Base-by-base conservation (phyloP, 64 coral and sea anemone genomes). In the Hydrozoanthus tunicans region DNA sequence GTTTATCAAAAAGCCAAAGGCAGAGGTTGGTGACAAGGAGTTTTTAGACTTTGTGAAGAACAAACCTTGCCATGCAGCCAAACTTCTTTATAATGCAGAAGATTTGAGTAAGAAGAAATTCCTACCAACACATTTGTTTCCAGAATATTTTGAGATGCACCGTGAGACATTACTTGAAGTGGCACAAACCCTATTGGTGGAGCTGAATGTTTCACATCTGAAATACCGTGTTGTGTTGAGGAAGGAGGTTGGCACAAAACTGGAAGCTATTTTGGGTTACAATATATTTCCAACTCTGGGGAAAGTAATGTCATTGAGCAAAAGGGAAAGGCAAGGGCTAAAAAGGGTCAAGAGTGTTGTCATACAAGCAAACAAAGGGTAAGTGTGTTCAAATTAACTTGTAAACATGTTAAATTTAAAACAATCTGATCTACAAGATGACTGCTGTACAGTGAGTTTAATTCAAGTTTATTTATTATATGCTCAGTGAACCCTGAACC, bases 21-120 rank as follows among this genome's bases (percentile, higher is more conserved):
- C 66, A 59, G 23, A 59, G 4, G 11, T 86, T 2, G 58, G n/a
- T 72, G 83, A 86, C 25, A 55, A 86, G 5, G 83, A 86, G 6
- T 86, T 86, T 70, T 32, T 86, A 57, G 83, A 86, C 17, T 86
- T 86, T 73, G 83, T 86, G 7, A 86, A 70, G 9, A 86, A 26
- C 17, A 86, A 86, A 53, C 83, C 83, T 68, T 66, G 14, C 25
- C 83, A 24, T 32, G 64, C 65, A 57, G 65, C 66, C 4, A 72
- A 57, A 86, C 66, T 86, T 51, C 83, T 86, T 32, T 6, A 86
- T 66, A 24, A 10, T 86, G 83, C 83, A 3, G 83, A 86, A 68
- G 83, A 86, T 53, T 11, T 86, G 55, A 71, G 66, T 27, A 86
- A 73, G 53, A 71, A 58, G 66, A 86, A 86, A 86, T 86, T 86